Conservation (phyloP, 2,888 invertebrate species). For the Mythimna albipuncta region DNA sequence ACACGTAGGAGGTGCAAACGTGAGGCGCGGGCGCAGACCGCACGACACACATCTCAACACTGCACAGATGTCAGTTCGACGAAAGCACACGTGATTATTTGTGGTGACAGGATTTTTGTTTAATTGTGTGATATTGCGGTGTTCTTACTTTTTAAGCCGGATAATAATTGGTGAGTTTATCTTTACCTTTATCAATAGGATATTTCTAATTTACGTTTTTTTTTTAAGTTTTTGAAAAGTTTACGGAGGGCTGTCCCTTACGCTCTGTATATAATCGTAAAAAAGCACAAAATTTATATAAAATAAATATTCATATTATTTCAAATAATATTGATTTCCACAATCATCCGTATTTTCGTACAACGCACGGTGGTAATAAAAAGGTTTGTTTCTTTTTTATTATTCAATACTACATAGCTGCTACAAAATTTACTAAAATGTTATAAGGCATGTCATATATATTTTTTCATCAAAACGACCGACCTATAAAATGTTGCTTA, state of each 20-base stretch:
- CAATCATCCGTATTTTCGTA: no score
- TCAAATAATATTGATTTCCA: no score
- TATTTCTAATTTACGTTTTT: background rate
- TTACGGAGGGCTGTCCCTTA: no score
- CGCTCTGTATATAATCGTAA: no score
- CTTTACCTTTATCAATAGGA: background rate
- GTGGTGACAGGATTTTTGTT: conserved; percentile 41
- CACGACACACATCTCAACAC: conserved; percentile 46
- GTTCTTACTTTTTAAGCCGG: conserved; percentile 26
- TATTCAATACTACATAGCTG: background rate
- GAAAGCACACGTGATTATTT: conserved; percentile 44
- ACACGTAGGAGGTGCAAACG: conserved; percentile 69
- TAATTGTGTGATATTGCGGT: conserved; percentile 48
- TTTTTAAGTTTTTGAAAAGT: background rate
- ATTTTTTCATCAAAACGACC: no score
- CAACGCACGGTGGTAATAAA: no score
- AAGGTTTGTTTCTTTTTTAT: background rate
- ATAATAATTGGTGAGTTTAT: conserved; percentile 40
- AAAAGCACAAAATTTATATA: background rate
- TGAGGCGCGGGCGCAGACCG: conserved; percentile 55
- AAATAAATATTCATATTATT: background rate
- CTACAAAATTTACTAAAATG: background rate
- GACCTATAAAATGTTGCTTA: no score
- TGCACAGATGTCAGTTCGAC: conserved; percentile 49
- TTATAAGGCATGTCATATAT: no score